Percentiles rank a stretch among this genome's conserved stretches.
phyloP scores from a whole-genome alignment of 2,888 invertebrate genomes.

The Eurytoma californica region DNA sequence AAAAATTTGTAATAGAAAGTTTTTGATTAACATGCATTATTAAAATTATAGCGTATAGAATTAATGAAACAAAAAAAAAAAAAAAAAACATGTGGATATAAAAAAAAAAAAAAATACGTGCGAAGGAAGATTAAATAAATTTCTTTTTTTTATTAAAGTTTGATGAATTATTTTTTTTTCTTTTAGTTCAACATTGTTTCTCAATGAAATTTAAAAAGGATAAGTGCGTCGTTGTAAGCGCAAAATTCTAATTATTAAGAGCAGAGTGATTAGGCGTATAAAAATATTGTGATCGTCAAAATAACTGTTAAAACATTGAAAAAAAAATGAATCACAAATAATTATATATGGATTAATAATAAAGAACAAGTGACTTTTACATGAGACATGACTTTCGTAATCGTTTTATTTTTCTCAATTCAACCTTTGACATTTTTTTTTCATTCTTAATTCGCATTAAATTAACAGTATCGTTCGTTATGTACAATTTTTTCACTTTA shows the following conservation, averaged over 20 bases:
- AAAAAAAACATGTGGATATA: conserved; percentile 8
- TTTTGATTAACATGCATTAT: conserved; percentile 2
- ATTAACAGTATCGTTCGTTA: conserved; percentile 41
- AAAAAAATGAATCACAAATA: conserved; percentile 44
- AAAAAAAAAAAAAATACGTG: conserved; percentile 24
- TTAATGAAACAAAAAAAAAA: conserved; percentile 7
- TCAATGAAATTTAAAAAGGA: neutral
- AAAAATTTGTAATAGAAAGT: conserved; percentile 1
- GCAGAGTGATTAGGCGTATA: conserved; percentile 27
- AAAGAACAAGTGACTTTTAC: conserved; percentile 58
- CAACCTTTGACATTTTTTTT: conserved; percentile 47
- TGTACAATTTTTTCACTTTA: conserved; percentile 30
- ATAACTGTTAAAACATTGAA: conserved; percentile 51
- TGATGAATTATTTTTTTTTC: conserved; percentile 17
- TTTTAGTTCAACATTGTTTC: conserved; percentile 13
- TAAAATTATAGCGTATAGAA: conserved; percentile 17
- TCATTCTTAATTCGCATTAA: conserved; percentile 9
- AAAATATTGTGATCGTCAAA: conserved; percentile 51
- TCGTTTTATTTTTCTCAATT: conserved; percentile 34
- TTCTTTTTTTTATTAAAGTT: conserved; percentile 16
- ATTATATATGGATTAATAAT: conserved; percentile 54
- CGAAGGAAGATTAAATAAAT: conserved; percentile 43
- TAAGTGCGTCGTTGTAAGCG: conserved; percentile 21
- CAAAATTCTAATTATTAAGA: conserved; percentile 30
- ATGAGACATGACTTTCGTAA: conserved; percentile 53